These are phyloP conservation scores for Numida meleagris DNA, from an alignment of 2,113 vertebrate genomes.

Conservation along the genomic window DNA sequence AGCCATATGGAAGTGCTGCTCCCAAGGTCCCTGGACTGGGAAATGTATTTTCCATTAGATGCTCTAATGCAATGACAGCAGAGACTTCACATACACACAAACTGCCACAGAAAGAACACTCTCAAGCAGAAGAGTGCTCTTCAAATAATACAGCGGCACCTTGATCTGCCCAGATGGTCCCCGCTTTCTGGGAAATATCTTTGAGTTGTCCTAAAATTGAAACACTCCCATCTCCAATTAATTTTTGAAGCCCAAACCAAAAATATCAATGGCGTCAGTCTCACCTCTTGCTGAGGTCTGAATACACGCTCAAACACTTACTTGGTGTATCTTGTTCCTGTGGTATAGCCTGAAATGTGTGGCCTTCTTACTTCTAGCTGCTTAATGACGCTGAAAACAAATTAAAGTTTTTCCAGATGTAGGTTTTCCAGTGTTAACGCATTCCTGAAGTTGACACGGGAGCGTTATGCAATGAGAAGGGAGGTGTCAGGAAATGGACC, in stretches of 20 bases:
- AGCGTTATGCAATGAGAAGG: neutral
- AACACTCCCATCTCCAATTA: neutral
- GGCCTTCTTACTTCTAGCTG: neutral
- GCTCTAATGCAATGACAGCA: neutral
- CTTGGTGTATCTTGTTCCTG: neutral
- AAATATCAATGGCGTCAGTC: neutral
- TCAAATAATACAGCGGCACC: neutral
- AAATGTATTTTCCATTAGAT: neutral
- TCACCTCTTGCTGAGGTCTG: neutral
- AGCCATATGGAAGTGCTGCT: slow-evolving; percentile 11
- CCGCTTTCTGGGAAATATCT: neutral
- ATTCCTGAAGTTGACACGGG: neutral
- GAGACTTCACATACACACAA: neutral
- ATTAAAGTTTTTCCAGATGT: neutral
- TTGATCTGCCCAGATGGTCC: neutral
- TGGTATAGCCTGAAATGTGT: neutral
- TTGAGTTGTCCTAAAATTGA: neutral
- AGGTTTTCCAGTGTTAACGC: neutral
- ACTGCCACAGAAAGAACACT: accelerated
- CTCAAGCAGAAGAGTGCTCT: neutral
- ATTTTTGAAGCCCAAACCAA: neutral
- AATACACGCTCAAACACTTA: too few species aligned
- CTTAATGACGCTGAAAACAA: neutral
- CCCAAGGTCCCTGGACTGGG: neutral
- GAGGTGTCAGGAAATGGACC: neutral